Base-by-base conservation (phyloP, 2,888 invertebrate genomes). In the Lasius platythorax region DNA sequence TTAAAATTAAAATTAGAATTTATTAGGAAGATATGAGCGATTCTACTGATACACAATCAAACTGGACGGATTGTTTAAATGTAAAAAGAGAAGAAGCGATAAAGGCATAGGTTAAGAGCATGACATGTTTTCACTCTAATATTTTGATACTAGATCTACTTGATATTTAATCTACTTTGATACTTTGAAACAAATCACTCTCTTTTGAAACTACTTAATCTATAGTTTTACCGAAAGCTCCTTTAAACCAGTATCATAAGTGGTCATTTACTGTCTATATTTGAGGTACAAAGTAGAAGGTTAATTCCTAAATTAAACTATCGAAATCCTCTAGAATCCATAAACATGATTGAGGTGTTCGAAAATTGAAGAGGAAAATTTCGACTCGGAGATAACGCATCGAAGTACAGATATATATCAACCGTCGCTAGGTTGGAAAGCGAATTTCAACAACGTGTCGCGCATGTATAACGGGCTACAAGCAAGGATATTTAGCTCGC, bases 391-490 rank as follows among this genome's bases (percentile, higher is more conserved):
- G 23, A n/a, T 12, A 40, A 15, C 2, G 30, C 4, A 8, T 64
- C 33, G 15, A 33, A 8, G 0, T 68, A 30, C 68, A 67, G 30
- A 76, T 68, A 53, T n/a, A 56, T 63, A 63, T 61, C 30, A 30
- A 5, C 12, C 12, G 43, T 58, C 75, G 58, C 5, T 53, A 50
- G 23, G 50, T 46, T 53, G 28, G 43, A 61, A 79, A 79, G 79
- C 61, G 74, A 79, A 28, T 74, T 8, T 74, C 30, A 18, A 18
- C 61, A 8, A 61, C 5, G 46, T 61, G 50, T 53, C 50, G n/a
- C 79, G 28, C 75, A 61, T 33, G 46, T 28, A 74, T 61, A 81
- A 79, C 73, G 75, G 75, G 46, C 61, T 81, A 74, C 79, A 81
- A 81, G 79, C 46, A 53, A 61, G 75, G 74, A 74, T 43, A 74